Conservation (phyloP, 2,888 invertebrate genomes). For the Artemia sinica region DNA sequence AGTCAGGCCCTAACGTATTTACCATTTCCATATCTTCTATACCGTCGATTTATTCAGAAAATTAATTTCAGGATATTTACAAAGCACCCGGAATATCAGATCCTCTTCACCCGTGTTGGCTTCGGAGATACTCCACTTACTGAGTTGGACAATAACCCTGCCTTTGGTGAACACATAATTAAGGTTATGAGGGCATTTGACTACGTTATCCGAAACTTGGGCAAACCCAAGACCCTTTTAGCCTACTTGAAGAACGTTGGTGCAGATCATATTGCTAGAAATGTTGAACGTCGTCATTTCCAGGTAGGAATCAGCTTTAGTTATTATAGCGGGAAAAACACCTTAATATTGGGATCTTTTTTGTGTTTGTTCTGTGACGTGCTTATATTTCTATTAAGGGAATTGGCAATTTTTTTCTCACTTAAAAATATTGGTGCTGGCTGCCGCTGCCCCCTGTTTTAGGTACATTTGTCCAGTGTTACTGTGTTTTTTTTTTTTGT, state of each 20-base stretch:
- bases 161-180: slow-evolving; percentile 5
- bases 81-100: slow-evolving; percentile 1
- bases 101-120: slow-evolving; percentile 2
- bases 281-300: slow-evolving; percentile 10
- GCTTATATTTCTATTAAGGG: no score
- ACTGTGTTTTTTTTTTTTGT: no score
- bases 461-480: no score
- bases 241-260: not conserved
- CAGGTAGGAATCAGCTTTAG: not conserved
- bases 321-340: no score
- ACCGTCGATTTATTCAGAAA: not conserved
- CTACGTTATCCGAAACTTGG: not conserved
- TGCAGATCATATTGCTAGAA: slow-evolving; percentile 1
- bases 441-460: no score
- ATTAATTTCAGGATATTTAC: not conserved
- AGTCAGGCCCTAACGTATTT: no score
- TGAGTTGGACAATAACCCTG: not conserved
- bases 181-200: slow-evolving; percentile 13
- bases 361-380: no score
- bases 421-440: no score
- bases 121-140: slow-evolving; percentile 6
- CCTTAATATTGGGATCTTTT: no score
- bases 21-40: not conserved
- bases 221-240: not conserved
- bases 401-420: no score